These are phyloP conservation scores for Parnassius apollo DNA, from an alignment of 2,888 invertebrate genomes.

Conservation along the genomic window DNA sequence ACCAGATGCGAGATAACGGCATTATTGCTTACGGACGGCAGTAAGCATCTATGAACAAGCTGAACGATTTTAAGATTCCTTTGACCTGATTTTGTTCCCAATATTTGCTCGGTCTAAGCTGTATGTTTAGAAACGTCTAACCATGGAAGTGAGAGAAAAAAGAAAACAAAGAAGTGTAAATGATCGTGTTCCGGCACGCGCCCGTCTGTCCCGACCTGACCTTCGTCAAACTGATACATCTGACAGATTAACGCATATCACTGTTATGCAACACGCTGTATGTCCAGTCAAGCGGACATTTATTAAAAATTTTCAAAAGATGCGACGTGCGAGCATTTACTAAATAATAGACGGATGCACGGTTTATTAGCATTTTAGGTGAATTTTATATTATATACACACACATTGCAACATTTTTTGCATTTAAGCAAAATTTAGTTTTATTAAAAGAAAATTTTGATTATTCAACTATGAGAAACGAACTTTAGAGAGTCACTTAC, in stretches of 20 bases:
- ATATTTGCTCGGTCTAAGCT: not conserved
- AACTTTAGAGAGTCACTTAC: no score
- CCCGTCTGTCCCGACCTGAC: conserved; percentile 53
- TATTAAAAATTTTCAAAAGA: conserved; percentile 39
- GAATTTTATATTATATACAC: conserved; percentile 11
- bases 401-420: not conserved
- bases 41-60: no score
- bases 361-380: conserved; percentile 25
- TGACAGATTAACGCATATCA: conserved; percentile 74
- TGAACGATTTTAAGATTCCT: no score
- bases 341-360: conserved; percentile 25
- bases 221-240: conserved; percentile 77
- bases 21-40: no score
- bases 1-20: no score
- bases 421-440: no score
- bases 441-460: no score
- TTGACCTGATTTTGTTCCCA: no score
- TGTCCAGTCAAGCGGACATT: conserved; percentile 44
- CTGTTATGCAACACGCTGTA: conserved; percentile 55
- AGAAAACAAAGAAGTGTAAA: conserved; percentile 47
- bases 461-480: no score
- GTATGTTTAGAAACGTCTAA: conserved; percentile 23
- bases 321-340: conserved; percentile 16
- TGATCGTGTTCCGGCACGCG: conserved; percentile 68
- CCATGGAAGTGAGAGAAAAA: conserved; percentile 34